Evolutionary conservation across 2,797 vertebrate genomes (phyloP).

Genomic region (Aphelocoma californica): DNA sequence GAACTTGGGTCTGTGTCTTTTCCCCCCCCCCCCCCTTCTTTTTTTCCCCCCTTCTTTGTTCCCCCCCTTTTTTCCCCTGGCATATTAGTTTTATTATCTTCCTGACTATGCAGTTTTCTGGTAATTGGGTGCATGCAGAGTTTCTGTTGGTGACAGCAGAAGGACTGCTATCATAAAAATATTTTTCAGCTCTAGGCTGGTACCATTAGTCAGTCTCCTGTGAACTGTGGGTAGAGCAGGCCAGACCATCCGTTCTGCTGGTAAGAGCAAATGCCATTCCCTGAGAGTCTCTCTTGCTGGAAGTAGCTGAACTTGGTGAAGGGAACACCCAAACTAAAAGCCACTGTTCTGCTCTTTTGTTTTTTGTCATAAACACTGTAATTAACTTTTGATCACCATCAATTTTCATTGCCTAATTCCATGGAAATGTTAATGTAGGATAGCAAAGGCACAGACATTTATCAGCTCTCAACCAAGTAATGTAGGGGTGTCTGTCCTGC

Average conservation of each 20-base stretch:
- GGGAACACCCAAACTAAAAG: background rate
- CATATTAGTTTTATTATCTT: background rate
- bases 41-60: background rate
- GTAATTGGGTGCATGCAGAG: background rate
- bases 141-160: background rate
- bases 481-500: background rate
- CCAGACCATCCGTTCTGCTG: background rate
- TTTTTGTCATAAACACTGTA: constrained; percentile 19
- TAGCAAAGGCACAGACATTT: background rate
- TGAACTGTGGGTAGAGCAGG: background rate
- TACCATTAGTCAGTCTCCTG: background rate
- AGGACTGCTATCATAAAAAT: background rate
- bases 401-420: background rate
- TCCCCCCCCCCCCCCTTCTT: too few species aligned
- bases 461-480: background rate
- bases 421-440: background rate
- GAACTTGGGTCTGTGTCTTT: background rate
- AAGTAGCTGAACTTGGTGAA: background rate
- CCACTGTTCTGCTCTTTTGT: background rate
- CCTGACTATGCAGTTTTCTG: background rate
- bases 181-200: background rate
- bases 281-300: background rate
- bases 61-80: background rate
- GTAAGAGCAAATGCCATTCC: background rate
- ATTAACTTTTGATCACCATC: constrained; percentile 24